phyloP scores from a whole-genome alignment of 2,888 invertebrate species.

The Macroteleia sp. region DNA sequence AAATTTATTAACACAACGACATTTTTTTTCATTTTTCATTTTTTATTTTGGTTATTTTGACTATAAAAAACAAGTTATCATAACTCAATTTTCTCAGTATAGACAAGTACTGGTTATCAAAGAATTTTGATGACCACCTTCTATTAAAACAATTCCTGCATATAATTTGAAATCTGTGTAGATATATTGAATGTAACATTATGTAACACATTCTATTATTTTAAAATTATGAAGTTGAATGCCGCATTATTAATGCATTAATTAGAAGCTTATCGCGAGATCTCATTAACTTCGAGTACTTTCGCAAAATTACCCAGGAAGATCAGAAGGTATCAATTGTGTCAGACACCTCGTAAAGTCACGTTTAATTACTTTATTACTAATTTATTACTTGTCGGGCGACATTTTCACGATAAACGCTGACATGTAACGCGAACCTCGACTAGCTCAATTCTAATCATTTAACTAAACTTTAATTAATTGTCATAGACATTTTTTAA shows the following conservation, averaged over 20 bases:
- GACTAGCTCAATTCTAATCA: constrained; percentile 62
- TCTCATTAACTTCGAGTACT: constrained; percentile 77
- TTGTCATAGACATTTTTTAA: constrained; percentile 56
- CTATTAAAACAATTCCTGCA: too few species aligned
- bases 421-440: constrained; percentile 65
- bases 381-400: constrained; percentile 67
- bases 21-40: too few species aligned
- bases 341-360: constrained; percentile 68
- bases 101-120: too few species aligned
- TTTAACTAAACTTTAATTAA: constrained; percentile 62
- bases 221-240: constrained; percentile 54
- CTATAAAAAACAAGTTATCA: too few species aligned
- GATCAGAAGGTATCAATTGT: constrained; percentile 74
- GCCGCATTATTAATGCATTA: constrained; percentile 61
- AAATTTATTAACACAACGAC: too few species aligned
- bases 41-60: too few species aligned
- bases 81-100: too few species aligned
- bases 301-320: constrained; percentile 71
- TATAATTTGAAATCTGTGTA: too few species aligned
- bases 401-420: constrained; percentile 66
- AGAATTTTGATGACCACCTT: too few species aligned
- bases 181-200: too few species aligned
- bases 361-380: constrained; percentile 72
- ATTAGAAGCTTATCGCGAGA: constrained; percentile 71
- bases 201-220: too few species aligned